Evolutionary conservation across 2,888 invertebrate genomes (phyloP).

Genomic region (Rhogogaster chlorosoma): DNA sequence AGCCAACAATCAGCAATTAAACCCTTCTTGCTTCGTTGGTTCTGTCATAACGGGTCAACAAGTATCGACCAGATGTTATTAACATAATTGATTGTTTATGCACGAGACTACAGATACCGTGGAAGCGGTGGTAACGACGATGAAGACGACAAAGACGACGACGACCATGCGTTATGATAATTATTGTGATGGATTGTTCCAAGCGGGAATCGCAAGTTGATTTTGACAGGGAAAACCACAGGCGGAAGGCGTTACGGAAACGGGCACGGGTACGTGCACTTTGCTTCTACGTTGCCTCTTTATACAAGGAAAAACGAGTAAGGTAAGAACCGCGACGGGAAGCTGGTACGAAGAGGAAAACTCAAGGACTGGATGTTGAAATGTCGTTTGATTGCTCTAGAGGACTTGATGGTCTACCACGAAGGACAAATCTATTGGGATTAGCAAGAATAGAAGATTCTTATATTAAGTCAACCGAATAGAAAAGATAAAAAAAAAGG

Average conservation of each 20-base stretch:
- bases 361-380: neutral
- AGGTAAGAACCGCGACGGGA: slow-evolving; percentile 29
- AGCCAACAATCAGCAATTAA: slow-evolving; percentile 38
- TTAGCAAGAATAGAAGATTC: neutral
- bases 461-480: neutral
- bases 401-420: neutral
- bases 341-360: neutral
- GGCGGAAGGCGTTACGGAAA: neutral
- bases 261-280: neutral
- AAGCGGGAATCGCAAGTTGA: neutral
- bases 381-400: neutral
- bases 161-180: neutral
- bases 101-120: slow-evolving; percentile 18
- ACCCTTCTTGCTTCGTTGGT: slow-evolving; percentile 23
- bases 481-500: neutral
- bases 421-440: neutral
- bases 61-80: slow-evolving; percentile 37
- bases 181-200: neutral
- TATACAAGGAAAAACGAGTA: neutral
- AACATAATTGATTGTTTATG: slow-evolving; percentile 37
- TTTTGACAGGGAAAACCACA: slow-evolving; percentile 36
- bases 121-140: neutral
- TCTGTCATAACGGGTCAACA: slow-evolving; percentile 35
- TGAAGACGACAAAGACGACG: neutral
- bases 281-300: neutral